Percentiles rank a stretch among this genome's conserved stretches.
phyloP scores from a whole-genome alignment of 2,113 vertebrate species.

The Macrotus californicus region DNA sequence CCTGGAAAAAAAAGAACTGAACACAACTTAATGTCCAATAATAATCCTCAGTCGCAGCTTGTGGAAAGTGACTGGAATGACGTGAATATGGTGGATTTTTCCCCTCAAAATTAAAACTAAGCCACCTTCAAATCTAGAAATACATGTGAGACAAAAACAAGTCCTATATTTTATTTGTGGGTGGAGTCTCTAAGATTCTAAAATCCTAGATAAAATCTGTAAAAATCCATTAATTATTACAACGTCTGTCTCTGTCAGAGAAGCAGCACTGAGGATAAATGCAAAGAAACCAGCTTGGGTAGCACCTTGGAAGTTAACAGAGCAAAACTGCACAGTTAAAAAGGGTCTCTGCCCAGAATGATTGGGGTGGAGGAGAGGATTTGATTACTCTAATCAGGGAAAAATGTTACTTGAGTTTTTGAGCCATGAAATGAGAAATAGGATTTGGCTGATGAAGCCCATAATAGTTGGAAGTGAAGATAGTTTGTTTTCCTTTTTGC shows the following conservation, averaged over 20 bases:
- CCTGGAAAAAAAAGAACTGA: background rate
- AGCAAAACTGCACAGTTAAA: background rate
- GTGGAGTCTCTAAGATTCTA: background rate
- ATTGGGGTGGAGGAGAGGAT: fast-evolving
- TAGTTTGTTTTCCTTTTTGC: slow-evolving; percentile 31
- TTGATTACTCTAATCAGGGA: background rate
- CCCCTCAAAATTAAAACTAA: slow-evolving; percentile 15
- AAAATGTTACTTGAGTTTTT: background rate
- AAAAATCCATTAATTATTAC: background rate
- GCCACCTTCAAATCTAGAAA: background rate
- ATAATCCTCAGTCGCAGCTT: background rate
- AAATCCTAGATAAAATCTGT: background rate
- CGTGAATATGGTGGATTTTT: background rate
- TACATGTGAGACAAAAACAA: background rate
- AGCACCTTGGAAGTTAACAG: background rate
- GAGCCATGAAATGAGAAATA: slow-evolving; percentile 1
- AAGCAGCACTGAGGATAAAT: background rate
- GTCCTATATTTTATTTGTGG: background rate
- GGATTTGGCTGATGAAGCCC: slow-evolving; percentile 16
- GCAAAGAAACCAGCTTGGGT: background rate
- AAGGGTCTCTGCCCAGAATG: background rate
- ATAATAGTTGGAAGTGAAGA: background rate
- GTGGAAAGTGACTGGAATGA: background rate
- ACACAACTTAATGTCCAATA: background rate
- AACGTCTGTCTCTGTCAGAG: background rate